Evolutionary conservation across 2,888 invertebrate genomes (phyloP).

Genomic region (Acronicta aceris): DNA sequence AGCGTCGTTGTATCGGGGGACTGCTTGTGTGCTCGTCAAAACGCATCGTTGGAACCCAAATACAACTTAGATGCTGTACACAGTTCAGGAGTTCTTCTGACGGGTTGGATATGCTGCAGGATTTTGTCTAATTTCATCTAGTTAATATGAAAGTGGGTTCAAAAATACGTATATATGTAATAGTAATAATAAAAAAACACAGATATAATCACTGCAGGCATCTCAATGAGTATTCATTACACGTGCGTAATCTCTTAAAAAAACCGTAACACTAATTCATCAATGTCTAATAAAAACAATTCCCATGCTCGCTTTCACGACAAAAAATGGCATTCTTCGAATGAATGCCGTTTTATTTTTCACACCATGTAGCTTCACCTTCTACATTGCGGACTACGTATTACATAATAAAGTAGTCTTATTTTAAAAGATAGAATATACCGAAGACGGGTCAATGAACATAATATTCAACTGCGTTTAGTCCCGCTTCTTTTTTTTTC

Average conservation of each 20-base stretch:
- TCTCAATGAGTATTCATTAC: not conserved
- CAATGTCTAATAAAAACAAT: slow-evolving; percentile 45
- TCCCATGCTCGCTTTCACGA: slow-evolving; percentile 55
- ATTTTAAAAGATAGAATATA: not conserved
- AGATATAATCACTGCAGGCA: not conserved
- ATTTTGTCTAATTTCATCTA: no score
- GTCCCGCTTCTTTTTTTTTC: no score
- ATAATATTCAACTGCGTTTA: no score
- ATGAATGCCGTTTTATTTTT: slow-evolving; percentile 37
- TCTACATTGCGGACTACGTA: not conserved
- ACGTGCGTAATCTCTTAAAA: slow-evolving; percentile 34
- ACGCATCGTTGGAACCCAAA: no score
- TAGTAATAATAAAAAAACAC: not conserved
- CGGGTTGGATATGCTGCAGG: no score
- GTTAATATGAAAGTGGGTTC: no score
- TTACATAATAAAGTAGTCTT: not conserved
- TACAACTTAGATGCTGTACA: no score
- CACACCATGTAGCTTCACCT: slow-evolving; percentile 5
- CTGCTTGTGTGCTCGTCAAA: no score
- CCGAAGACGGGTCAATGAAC: no score
- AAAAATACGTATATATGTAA: not conserved
- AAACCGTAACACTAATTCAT: slow-evolving; percentile 37
- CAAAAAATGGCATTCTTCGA: slow-evolving; percentile 42
- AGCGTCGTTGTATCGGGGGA: no score
- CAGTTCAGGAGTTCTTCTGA: no score